Evolutionary conservation across 1,140 invertebrate genomes (phyloP).

Genomic region (Drosophila kikkawai): DNA sequence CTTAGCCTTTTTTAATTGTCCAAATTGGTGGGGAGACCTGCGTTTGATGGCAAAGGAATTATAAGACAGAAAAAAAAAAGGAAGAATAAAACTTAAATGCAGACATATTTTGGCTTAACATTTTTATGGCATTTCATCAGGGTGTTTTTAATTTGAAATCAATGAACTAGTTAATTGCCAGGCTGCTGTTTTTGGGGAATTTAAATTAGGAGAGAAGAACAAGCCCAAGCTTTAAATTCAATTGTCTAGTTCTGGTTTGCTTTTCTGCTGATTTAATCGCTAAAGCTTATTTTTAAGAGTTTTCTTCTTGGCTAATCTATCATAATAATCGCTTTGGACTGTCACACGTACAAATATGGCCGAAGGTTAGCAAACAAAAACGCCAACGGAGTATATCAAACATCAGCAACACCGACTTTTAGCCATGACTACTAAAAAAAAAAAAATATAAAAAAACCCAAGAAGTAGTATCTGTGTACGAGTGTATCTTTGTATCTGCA

Average conservation of each 20-base stretch:
- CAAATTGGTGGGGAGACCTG: constrained; percentile 31
- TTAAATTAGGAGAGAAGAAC: neutral
- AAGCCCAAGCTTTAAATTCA: neutral
- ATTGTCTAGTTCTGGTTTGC: constrained; percentile 2
- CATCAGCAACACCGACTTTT: constrained; percentile 37
- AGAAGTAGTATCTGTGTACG: constrained; percentile 3
- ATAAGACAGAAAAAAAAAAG: neutral
- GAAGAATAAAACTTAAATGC: constrained; percentile 60
- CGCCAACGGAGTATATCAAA: constrained; percentile 58
- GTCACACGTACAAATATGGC: constrained; percentile 37
- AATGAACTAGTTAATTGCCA: constrained; percentile 68
- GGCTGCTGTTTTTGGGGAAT: neutral
- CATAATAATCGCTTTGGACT: constrained; percentile 44
- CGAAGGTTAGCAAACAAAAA: constrained; percentile 57
- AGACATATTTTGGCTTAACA: constrained; percentile 30
- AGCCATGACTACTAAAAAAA: constrained; percentile 27
- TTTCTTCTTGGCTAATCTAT: constrained; percentile 32
- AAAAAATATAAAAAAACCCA: neutral
- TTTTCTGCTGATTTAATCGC: constrained; percentile 9
- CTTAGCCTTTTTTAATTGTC: constrained; percentile 82
- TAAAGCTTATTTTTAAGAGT: constrained; percentile 10
- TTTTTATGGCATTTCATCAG: constrained; percentile 31
- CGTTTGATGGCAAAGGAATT: constrained; percentile 55
- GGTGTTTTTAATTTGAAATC: constrained; percentile 69
- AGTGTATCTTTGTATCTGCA: constrained; percentile 13